Percentiles rank a stretch among this genome's conserved stretches.
phyloP scores from a whole-genome alignment of 2,888 invertebrate genomes.

The Himalopsyche kuldschensis region DNA sequence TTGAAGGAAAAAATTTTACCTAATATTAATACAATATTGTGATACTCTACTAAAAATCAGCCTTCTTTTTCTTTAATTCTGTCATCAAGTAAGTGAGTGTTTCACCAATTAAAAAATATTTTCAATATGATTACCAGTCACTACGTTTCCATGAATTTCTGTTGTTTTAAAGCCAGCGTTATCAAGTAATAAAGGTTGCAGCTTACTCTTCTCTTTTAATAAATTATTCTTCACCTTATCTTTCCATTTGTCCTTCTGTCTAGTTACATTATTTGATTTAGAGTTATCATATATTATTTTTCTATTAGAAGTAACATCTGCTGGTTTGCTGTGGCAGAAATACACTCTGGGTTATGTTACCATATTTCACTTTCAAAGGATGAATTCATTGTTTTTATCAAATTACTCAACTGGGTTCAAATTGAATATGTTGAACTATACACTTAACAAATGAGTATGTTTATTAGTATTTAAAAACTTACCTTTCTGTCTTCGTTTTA shows the following conservation, averaged over 20 bases:
- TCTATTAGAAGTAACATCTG: background rate
- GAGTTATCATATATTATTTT: background rate
- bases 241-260: background rate
- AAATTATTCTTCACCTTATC: background rate
- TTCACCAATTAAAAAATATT: too few relatives aligned
- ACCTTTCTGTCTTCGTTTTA: background rate
- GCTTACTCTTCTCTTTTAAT: background rate
- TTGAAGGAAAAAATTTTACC: too few relatives aligned
- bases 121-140: background rate
- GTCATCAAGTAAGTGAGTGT: too few relatives aligned
- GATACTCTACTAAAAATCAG: too few relatives aligned
- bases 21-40: too few relatives aligned
- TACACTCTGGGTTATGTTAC: background rate
- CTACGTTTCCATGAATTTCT: background rate
- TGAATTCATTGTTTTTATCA: too few relatives aligned
- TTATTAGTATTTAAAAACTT: background rate
- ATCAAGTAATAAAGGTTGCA: background rate
- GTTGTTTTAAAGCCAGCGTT: background rate
- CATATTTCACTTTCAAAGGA: too few relatives aligned
- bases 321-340: background rate
- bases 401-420: too few relatives aligned
- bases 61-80: too few relatives aligned
- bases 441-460: too few relatives aligned
- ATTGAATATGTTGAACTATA: too few relatives aligned
- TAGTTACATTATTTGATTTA: background rate